phyloP scores from a whole-genome alignment of 2,113 vertebrate genomes.

The Antigone vipio region DNA sequence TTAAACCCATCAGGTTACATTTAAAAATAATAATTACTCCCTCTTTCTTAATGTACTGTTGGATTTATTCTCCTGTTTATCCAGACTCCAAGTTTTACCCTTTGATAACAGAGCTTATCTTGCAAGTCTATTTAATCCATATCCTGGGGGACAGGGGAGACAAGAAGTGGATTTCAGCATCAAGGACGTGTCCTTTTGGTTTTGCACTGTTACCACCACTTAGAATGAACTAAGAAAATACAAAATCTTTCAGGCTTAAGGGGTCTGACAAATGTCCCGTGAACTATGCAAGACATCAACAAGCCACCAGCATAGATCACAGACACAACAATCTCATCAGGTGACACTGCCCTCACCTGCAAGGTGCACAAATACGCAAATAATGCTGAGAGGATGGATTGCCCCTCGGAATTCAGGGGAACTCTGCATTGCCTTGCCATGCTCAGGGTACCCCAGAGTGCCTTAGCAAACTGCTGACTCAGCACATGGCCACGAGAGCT shows the following conservation, averaged over 20 bases:
- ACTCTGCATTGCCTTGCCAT: background rate
- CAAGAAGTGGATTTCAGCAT: background rate
- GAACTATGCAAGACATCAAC: background rate
- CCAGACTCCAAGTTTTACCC: background rate
- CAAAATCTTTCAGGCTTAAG: background rate
- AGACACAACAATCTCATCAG: background rate
- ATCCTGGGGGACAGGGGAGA: background rate
- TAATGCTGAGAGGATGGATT: background rate
- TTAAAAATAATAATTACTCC: background rate
- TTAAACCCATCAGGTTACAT: background rate
- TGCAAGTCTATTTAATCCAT: background rate
- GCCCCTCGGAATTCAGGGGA: background rate
- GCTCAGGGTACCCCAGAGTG: fast-evolving
- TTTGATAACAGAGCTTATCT: background rate
- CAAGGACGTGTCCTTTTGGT: background rate
- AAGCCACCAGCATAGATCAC: fast-evolving
- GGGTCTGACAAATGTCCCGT: background rate
- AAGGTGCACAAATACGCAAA: background rate
- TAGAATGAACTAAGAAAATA: background rate
- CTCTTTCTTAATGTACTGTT: background rate
- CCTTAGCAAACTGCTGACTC: background rate
- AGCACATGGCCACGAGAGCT: fast-evolving
- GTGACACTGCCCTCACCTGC: background rate
- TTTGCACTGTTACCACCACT: background rate
- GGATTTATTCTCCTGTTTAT: background rate